These are phyloP conservation scores for Plodia interpunctella DNA, from an alignment of 1,140 invertebrate species.

Conservation along the genomic window DNA sequence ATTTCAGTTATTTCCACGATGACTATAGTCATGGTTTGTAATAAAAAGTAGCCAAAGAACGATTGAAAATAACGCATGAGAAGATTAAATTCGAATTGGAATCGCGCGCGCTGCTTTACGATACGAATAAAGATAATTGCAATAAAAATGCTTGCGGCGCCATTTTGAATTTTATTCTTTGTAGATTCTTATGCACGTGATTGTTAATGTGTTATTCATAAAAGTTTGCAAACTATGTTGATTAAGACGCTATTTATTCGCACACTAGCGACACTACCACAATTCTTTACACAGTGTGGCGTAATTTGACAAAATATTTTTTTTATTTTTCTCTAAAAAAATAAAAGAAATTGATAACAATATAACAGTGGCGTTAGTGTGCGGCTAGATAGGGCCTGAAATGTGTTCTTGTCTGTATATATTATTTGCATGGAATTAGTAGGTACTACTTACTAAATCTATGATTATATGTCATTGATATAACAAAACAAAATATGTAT, in stretches of 20 bases:
- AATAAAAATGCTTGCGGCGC: not conserved
- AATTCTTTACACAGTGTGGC: no score
- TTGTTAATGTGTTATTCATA: not conserved
- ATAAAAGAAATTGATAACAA: no score
- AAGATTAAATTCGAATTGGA: not conserved
- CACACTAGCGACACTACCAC: no score
- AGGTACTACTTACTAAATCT: not conserved
- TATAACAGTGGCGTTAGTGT: no score
- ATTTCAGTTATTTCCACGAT: no score
- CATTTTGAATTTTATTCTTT: conserved; percentile 1
- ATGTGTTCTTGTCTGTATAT: no score
- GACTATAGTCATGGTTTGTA: not conserved
- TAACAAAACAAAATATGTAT: not conserved
- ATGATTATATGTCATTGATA: not conserved
- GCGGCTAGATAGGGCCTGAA: no score
- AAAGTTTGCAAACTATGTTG: not conserved
- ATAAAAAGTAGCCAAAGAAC: not conserved
- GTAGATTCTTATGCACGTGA: not conserved
- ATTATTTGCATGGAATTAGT: no score
- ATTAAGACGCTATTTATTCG: not conserved
- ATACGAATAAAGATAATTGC: not conserved
- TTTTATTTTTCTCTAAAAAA: no score
- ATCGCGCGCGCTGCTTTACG: not conserved
- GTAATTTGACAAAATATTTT: no score
- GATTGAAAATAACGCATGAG: not conserved